Evolutionary conservation across 2,888 invertebrate species (phyloP).

Genomic region (Trichogramma dendrolimi): DNA sequence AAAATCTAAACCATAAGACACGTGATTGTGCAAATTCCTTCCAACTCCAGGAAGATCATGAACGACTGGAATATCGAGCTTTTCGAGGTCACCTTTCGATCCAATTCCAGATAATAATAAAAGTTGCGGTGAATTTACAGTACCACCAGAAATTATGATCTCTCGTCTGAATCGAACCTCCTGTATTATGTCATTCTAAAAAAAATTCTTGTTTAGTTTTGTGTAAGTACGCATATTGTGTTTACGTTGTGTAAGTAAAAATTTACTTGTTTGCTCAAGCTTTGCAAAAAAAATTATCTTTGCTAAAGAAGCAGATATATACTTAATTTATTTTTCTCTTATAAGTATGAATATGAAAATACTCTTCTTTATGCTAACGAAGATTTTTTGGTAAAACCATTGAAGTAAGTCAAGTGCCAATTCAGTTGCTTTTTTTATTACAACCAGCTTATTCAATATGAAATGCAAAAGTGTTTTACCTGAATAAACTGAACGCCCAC

Average conservation of each 20-base stretch:
- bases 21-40: constrained; percentile 66
- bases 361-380: background rate
- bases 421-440: background rate
- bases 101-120: constrained; percentile 68
- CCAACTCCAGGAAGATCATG: constrained; percentile 66
- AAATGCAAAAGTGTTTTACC: constrained; percentile 30
- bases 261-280: background rate
- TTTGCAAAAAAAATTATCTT: background rate
- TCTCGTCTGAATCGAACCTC: constrained; percentile 41
- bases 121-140: constrained; percentile 65
- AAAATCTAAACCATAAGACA: constrained; percentile 59
- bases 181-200: constrained; percentile 31
- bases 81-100: constrained; percentile 58
- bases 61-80: constrained; percentile 58
- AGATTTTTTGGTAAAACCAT: background rate
- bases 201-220: constrained; percentile 11
- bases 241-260: no score
- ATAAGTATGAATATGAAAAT: background rate
- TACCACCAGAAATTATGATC: constrained; percentile 61
- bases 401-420: no score
- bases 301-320: no score
- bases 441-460: constrained; percentile 53
- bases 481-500: constrained; percentile 58
- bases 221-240: no score
- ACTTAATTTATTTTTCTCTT: no score